Conservation (phyloP, 2,797 vertebrate species). For the Hyperoplus immaculatus region DNA sequence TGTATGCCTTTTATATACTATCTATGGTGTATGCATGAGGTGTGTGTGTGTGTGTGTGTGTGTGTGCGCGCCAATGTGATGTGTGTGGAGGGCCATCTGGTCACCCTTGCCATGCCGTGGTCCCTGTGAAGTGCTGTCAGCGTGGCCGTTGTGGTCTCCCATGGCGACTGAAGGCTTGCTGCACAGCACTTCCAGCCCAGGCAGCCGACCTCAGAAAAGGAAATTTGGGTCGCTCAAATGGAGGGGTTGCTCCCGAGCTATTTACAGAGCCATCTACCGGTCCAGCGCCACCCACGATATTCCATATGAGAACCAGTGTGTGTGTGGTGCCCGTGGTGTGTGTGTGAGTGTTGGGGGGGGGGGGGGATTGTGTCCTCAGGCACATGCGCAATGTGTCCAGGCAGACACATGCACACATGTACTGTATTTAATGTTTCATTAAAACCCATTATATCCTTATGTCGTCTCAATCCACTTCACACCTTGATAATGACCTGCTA, state of each 20-base stretch:
- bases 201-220: conserved; percentile 88
- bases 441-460: conserved; percentile 32
- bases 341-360: conserved; percentile 48
- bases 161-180: conserved; percentile 87
- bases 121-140: conserved; percentile 87
- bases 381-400: conserved; percentile 36
- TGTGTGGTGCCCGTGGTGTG: conserved; percentile 77
- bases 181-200: conserved; percentile 86
- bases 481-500: conserved; percentile 22
- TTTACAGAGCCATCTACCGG: conserved; percentile 86
- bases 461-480: conserved; percentile 1
- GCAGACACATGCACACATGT: conserved; percentile 9
- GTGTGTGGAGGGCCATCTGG: conserved; percentile 81
- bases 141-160: conserved; percentile 84
- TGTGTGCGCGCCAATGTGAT: conserved; percentile 50
- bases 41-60: conserved; percentile 25
- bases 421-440: conserved; percentile 37
- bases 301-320: conserved; percentile 83
- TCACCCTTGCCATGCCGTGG: conserved; percentile 78
- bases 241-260: conserved; percentile 88
- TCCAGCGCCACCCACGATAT: conserved; percentile 88
- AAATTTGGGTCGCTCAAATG: conserved; percentile 88
- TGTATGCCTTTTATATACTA: conserved; percentile 3
- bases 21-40: conserved; percentile 8
- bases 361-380: conserved; percentile 40